Percentiles rank a stretch among this genome's conserved stretches.
Evolutionary conservation across 2,113 vertebrate genomes (phyloP).

Genomic region (Marmota flaviventris): DNA sequence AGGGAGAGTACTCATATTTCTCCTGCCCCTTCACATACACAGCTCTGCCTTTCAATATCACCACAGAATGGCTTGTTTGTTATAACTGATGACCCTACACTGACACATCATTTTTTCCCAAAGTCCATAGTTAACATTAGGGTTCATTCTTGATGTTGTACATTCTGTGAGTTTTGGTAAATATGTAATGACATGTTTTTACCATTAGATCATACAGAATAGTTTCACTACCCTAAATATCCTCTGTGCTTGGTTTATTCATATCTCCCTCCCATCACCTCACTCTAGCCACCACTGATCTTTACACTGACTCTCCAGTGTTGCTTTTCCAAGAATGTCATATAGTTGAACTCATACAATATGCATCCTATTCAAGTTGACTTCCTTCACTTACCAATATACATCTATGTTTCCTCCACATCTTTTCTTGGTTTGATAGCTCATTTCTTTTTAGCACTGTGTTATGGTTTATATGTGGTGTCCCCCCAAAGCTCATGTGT

Average conservation of each 20-base stretch:
- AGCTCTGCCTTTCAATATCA: background rate
- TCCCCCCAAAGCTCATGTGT: no score
- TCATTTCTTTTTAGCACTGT: background rate
- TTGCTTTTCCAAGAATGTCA: background rate
- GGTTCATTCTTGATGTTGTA: background rate
- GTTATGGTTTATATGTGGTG: no score
- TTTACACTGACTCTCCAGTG: background rate
- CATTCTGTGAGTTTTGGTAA: background rate
- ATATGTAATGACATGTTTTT: background rate
- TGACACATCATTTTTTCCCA: background rate
- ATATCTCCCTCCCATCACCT: background rate
- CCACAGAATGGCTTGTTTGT: background rate
- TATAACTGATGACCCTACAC: background rate
- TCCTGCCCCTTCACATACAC: background rate
- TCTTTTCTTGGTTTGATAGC: background rate
- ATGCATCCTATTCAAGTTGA: background rate
- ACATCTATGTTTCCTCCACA: background rate
- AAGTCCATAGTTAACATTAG: background rate
- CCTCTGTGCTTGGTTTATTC: background rate
- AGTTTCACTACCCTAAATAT: background rate
- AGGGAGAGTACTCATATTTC: background rate
- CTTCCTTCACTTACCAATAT: background rate
- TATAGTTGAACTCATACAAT: background rate
- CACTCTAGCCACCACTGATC: background rate
- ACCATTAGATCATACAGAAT: background rate